Percentiles rank a stretch among this genome's conserved stretches.
phyloP scores from a whole-genome alignment of 1,140 invertebrate genomes.

The Spodoptera frugiperda region DNA sequence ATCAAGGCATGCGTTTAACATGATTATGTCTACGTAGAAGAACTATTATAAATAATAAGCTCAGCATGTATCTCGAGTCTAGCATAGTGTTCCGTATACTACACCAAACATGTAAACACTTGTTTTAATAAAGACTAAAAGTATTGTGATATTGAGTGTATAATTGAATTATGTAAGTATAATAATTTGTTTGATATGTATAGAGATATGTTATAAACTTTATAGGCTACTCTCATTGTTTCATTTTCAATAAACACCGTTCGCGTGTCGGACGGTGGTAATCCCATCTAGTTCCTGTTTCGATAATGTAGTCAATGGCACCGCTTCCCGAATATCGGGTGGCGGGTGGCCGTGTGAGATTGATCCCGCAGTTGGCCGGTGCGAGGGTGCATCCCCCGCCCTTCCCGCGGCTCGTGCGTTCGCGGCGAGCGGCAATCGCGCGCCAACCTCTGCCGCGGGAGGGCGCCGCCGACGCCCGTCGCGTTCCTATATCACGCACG shows the following conservation, averaged over 20 bases:
- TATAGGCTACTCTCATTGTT: slow-evolving; percentile 66
- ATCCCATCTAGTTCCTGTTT: slow-evolving; percentile 18
- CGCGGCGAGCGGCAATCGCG: slow-evolving; percentile 73
- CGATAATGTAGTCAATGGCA: slow-evolving; percentile 49
- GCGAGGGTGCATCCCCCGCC: slow-evolving; percentile 72
- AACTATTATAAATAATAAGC: background rate
- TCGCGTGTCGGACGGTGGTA: slow-evolving; percentile 19
- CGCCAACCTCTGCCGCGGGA: slow-evolving; percentile 79
- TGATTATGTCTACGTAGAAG: background rate
- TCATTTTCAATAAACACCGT: slow-evolving; percentile 59
- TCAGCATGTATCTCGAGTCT: background rate
- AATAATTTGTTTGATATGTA: slow-evolving; percentile 65
- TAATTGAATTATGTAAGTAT: slow-evolving; percentile 71
- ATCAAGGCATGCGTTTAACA: slow-evolving; percentile 18
- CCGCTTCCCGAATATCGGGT: slow-evolving; percentile 49
- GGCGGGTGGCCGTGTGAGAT: slow-evolving; percentile 63
- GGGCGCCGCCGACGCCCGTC: slow-evolving; percentile 64
- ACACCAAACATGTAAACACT: slow-evolving; percentile 42
- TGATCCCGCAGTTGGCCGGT: slow-evolving; percentile 63
- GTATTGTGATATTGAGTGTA: slow-evolving; percentile 81
- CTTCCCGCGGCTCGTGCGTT: slow-evolving; percentile 59
- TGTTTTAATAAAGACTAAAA: slow-evolving; percentile 67
- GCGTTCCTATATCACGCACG: slow-evolving; percentile 57
- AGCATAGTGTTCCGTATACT: slow-evolving; percentile 17
- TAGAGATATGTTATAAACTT: slow-evolving; percentile 76